phyloP scores from a whole-genome alignment of 2,113 vertebrate genomes.

The Camarhynchus parvulus region DNA sequence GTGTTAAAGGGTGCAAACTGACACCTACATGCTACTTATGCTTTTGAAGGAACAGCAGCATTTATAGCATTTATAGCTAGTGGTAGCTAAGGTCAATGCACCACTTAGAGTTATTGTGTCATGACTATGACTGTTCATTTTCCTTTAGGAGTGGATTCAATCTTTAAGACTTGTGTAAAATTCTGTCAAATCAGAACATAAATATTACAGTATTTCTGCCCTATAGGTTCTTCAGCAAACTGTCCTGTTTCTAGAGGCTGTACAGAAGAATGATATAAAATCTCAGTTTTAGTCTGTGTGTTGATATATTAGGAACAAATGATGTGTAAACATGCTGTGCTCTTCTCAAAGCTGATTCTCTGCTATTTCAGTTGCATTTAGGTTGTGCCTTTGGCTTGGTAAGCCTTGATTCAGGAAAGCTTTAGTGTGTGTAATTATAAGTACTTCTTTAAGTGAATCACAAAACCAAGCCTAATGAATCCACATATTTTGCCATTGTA shows the following conservation, averaged over 20 bases:
- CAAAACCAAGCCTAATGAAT: not conserved
- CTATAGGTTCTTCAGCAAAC: not conserved
- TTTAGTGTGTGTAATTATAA: not conserved
- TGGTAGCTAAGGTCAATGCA: not conserved
- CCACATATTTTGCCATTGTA: not conserved
- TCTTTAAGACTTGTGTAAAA: not conserved
- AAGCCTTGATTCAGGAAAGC: not conserved
- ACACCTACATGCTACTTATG: not conserved
- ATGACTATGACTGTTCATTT: not conserved
- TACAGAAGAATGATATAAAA: not conserved
- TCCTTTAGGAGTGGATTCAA: not conserved
- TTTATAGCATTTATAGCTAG: not conserved
- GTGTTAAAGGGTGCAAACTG: not conserved
- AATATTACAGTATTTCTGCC: not conserved
- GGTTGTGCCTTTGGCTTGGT: not conserved
- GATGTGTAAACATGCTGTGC: not conserved
- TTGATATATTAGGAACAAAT: not conserved
- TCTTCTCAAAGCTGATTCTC: not conserved
- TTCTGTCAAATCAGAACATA: not conserved
- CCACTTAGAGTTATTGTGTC: not conserved
- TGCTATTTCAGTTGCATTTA: not conserved
- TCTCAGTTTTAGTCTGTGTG: not conserved
- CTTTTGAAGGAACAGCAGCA: not conserved
- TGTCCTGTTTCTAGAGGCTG: not conserved
- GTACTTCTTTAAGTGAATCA: not conserved